Percentiles rank a stretch among this genome's conserved stretches.
phyloP scores from a whole-genome alignment of 2,113 vertebrate genomes.

The Etia nguti region DNA sequence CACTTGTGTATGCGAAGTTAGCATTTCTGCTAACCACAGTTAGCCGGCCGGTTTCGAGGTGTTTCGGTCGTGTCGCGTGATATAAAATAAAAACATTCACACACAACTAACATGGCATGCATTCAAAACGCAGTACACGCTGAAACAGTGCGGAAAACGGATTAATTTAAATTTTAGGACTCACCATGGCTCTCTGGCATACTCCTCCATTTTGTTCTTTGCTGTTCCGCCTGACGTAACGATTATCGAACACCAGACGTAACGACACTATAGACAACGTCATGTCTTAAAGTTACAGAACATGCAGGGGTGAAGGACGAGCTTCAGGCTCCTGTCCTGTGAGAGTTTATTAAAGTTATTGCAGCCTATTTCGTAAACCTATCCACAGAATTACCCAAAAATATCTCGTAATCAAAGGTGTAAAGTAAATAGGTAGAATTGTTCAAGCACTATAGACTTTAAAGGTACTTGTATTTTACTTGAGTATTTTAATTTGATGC shows the following conservation, averaged over 20 bases:
- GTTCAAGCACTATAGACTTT: background rate
- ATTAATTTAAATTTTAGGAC: background rate
- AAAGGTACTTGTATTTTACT: background rate
- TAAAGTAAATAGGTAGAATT: background rate
- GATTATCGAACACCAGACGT: conserved; percentile 9
- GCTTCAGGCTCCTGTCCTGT: background rate
- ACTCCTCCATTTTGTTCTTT: conserved; percentile 91
- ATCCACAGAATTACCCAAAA: background rate
- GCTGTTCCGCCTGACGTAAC: conserved; percentile 50
- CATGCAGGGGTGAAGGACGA: background rate
- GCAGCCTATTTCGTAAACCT: background rate
- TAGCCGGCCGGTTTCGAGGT: background rate
- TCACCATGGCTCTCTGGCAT: conserved; percentile 92
- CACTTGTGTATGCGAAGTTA: background rate
- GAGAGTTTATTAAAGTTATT: accelerated
- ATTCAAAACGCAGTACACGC: accelerated
- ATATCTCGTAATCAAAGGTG: background rate
- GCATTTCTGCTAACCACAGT: conserved; percentile 27
- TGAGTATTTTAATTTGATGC: background rate
- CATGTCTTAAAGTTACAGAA: background rate
- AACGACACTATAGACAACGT: background rate
- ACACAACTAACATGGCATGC: background rate
- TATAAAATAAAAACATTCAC: background rate
- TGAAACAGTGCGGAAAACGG: accelerated
- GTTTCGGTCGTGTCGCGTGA: background rate